Conservation (phyloP, 2,797 vertebrate species). For the Sphenopsis melanotis region DNA sequence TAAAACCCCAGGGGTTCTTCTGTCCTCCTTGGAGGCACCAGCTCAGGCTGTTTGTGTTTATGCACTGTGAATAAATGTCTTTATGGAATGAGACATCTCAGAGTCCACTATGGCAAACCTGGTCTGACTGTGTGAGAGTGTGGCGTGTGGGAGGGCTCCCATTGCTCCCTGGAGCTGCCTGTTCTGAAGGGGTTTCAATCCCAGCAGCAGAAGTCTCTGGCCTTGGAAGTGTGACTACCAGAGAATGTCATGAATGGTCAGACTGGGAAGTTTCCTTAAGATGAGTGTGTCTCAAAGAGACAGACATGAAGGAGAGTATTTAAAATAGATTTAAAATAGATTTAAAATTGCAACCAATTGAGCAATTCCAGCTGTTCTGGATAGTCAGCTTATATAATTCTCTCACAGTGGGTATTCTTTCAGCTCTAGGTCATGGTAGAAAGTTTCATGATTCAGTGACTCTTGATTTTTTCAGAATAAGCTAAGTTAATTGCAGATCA, state of each 20-base stretch:
- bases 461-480: not conserved
- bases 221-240: not conserved
- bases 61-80: rapidly evolving
- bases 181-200: not conserved
- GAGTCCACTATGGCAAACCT: not conserved
- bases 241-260: not conserved
- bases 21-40: not conserved
- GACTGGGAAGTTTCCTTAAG: not conserved
- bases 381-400: not conserved
- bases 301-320: not conserved
- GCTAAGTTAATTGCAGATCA: not conserved
- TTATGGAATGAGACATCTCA: not conserved
- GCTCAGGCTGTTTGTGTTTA: not conserved
- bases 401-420: not conserved
- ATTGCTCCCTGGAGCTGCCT: rapidly evolving
- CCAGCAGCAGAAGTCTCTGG: not conserved
- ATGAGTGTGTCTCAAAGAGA: not conserved
- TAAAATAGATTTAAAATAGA: not conserved
- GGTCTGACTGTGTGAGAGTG: not conserved
- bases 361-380: not conserved
- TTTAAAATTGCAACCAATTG: not conserved
- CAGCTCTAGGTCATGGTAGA: not conserved
- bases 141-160: too few species aligned
- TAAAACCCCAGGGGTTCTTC: not conserved
- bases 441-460: not conserved